These are phyloP conservation scores for Leucania comma DNA, from an alignment of 2,888 invertebrate species.

Conservation along the genomic window DNA sequence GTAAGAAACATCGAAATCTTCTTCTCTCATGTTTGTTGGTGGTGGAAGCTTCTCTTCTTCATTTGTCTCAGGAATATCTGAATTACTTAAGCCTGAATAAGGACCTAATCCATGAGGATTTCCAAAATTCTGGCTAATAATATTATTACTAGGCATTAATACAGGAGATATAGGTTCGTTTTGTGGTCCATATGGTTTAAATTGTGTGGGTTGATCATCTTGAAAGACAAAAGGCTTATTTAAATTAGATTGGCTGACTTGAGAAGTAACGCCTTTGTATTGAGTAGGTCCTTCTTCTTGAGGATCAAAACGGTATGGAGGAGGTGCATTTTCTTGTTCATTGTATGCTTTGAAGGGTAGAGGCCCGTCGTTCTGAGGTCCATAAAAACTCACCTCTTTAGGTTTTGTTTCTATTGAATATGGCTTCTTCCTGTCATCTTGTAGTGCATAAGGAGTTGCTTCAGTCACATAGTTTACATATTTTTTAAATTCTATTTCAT, in stretches of 20 bases:
- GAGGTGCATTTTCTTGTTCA: slow-evolving; percentile 7
- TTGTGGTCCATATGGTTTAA: slow-evolving; percentile 11
- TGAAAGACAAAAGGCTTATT: slow-evolving; percentile 22
- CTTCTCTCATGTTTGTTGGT: slow-evolving; percentile 80
- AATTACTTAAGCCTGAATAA: slow-evolving; percentile 14
- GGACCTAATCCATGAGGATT: slow-evolving; percentile 4
- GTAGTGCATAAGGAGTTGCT: slow-evolving; percentile 25
- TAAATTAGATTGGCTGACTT: not conserved
- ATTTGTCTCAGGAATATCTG: slow-evolving; percentile 48
- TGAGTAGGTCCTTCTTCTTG: slow-evolving; percentile 26
- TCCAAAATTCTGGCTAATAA: slow-evolving; percentile 16
- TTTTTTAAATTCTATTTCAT: slow-evolving; percentile 51
- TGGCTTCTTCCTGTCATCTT: slow-evolving; percentile 34
- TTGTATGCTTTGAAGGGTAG: not conserved
- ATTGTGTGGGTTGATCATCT: slow-evolving; percentile 4
- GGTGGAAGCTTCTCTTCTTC: slow-evolving; percentile 78
- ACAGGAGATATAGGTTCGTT: not conserved
- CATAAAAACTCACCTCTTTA: slow-evolving; percentile 30
- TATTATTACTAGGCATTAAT: slow-evolving; percentile 1
- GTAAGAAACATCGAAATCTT: slow-evolving; percentile 76
- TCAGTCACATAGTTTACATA: slow-evolving; percentile 58
- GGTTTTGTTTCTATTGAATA: slow-evolving; percentile 12
- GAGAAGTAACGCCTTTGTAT: not conserved
- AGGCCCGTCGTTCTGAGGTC: slow-evolving; percentile 23
- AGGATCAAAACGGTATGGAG: not conserved